These are phyloP conservation scores for Escarpia spicata DNA, from an alignment of 2,888 invertebrate species.

Conservation along the genomic window DNA sequence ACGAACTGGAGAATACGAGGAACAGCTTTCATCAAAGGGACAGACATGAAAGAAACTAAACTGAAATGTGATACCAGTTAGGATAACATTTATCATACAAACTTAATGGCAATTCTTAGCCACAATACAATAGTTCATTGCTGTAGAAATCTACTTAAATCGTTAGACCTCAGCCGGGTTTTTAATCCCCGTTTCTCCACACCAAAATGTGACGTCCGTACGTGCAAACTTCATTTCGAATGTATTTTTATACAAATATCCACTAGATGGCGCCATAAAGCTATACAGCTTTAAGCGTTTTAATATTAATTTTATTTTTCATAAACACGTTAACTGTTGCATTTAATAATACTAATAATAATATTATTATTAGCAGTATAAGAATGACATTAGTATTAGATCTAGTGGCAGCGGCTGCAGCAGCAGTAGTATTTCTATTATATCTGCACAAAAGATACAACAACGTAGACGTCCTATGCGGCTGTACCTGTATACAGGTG, in stretches of 20 bases:
- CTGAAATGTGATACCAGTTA: background rate
- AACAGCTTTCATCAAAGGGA: background rate
- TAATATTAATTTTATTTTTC: background rate
- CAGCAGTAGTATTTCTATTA: too few relatives aligned
- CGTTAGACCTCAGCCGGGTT: too few relatives aligned
- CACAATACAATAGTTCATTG: background rate
- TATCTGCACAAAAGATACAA: too few relatives aligned
- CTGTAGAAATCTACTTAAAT: background rate
- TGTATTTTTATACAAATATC: too few relatives aligned
- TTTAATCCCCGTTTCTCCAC: too few relatives aligned
- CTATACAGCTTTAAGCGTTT: too few relatives aligned
- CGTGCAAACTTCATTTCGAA: too few relatives aligned
- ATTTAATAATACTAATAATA: background rate
- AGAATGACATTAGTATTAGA: background rate
- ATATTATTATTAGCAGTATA: background rate
- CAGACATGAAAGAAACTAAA: background rate
- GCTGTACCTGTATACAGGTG: constrained; percentile 30
- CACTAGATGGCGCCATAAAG: too few relatives aligned
- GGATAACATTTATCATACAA: background rate
- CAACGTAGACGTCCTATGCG: background rate
- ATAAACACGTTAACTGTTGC: background rate
- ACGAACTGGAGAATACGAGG: constrained; percentile 33
- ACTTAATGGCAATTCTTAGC: background rate
- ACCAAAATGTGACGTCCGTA: too few relatives aligned
- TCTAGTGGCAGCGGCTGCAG: too few relatives aligned